A percentile compares a stretch with the other conserved stretches of the same genome.
These are phyloP conservation scores for Neodiprion fabricii DNA, from an alignment of 1,140 invertebrate genomes.

Conservation along the genomic window DNA sequence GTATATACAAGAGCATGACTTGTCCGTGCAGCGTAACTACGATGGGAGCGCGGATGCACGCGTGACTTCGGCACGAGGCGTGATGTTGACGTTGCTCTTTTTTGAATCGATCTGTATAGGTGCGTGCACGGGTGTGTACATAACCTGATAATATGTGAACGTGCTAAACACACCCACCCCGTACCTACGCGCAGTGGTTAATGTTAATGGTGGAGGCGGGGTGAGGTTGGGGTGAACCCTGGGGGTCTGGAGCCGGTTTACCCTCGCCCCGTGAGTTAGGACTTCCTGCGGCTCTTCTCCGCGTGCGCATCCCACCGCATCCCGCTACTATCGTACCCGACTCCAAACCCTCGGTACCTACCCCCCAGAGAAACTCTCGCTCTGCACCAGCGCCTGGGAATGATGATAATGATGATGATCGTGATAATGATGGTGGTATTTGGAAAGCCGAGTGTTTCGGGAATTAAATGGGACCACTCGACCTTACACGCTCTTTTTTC, in stretches of 20 bases:
- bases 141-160: neutral
- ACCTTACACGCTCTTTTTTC: too few species aligned
- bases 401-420: neutral
- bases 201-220: conserved; percentile 48
- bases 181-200: conserved; percentile 43
- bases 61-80: conserved; percentile 26
- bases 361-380: neutral
- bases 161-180: conserved; percentile 45
- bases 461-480: conserved; percentile 24
- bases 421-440: neutral
- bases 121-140: conserved; percentile 19
- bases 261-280: conserved; percentile 49
- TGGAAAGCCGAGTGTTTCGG: conserved; percentile 25
- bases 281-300: conserved; percentile 49
- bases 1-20: neutral
- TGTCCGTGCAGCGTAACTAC: neutral
- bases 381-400: neutral
- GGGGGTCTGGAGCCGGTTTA: conserved; percentile 34
- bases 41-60: conserved; percentile 12
- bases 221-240: neutral
- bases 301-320: conserved; percentile 30
- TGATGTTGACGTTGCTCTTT: conserved; percentile 43
- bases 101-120: conserved; percentile 34
- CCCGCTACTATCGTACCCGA: neutral
- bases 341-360: neutral